Base-by-base conservation (phyloP, 1,140 invertebrate species). In the Heliconius congener region DNA sequence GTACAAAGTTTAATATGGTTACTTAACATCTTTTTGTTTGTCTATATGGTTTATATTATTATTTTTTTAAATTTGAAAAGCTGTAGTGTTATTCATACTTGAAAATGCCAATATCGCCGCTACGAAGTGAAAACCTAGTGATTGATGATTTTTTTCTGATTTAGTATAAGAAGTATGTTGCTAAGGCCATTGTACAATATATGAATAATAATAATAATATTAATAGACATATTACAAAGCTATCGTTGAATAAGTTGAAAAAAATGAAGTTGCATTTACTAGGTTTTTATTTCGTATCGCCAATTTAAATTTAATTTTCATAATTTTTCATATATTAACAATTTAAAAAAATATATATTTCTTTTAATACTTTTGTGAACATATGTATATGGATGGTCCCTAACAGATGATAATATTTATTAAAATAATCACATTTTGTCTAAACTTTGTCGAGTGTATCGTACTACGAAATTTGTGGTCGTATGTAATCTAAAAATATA, bases 141-240 rank as follows among this genome's bases (percentile, higher is more conserved):
- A 30, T 4, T 66, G 60, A 11, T 60, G 23, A 30, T 66, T 66
- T 66, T 27, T 66, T 66, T 30, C 60, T 60, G 55, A 46, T 66
- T 66, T 66, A 66, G 60, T 66, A 30, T 66, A 66, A 66, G 60
- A 30, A 66, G 13, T 66, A 66, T 30, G 27, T 66, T 66, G 60
- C 30, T 66, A 66, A 66, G 60, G 60, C 60, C 60, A 30, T 66
- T 66, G 60, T 66, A 66, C 60, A 66, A 66, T 66, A 66, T 30
- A 66, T 66, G 23, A 66, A 66, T 66, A 66, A 66, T 66, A 66
- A 66, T 66, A 66, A 60, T 60, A 27, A 66, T 66, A 66, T 66
- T 66, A 66, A 66, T 66, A 66, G 27, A 66, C 60, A 66, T 30
- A 57, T 66, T 30, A 66, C 60, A 66, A 66, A 66, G 27, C 60